Evolutionary conservation across 2,888 invertebrate species (phyloP).

Genomic region (Saturnia pavonia): DNA sequence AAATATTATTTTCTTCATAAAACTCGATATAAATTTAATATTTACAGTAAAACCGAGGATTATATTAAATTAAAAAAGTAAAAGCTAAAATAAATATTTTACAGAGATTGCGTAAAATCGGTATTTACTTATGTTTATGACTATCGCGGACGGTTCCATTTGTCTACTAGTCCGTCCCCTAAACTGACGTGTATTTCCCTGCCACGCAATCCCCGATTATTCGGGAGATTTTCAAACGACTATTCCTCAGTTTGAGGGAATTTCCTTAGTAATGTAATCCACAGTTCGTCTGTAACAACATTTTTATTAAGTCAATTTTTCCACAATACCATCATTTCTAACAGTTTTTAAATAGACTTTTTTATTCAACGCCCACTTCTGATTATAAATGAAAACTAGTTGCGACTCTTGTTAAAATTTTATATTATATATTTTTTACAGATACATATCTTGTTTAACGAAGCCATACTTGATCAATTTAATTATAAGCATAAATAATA

Average conservation of each 20-base stretch:
- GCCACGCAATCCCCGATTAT: not conserved
- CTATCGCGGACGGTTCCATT: not conserved
- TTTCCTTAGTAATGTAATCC: not conserved
- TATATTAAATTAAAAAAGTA: not conserved
- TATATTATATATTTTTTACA: too few relatives aligned
- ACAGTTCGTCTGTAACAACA: conserved; percentile 6
- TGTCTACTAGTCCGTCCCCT: not conserved
- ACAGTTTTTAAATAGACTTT: too few relatives aligned
- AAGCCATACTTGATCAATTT: not conserved
- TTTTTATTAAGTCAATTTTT: too few relatives aligned
- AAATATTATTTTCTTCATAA: not conserved
- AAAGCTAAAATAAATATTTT: conserved; percentile 28
- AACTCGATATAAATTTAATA: conserved; percentile 6
- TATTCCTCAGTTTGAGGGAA: not conserved
- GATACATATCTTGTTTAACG: not conserved
- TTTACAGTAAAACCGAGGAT: conserved; percentile 9
- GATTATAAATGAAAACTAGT: too few relatives aligned
- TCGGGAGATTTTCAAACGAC: not conserved
- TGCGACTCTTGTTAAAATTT: too few relatives aligned
- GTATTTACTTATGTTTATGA: conserved; percentile 19
- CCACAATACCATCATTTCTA: too few relatives aligned
- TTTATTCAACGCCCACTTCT: too few relatives aligned
- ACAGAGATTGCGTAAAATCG: conserved; percentile 39
- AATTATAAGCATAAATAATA: not conserved
- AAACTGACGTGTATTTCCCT: not conserved